Evolutionary conservation across 1,140 invertebrate species (phyloP).

Genomic region (Bombus impatiens): DNA sequence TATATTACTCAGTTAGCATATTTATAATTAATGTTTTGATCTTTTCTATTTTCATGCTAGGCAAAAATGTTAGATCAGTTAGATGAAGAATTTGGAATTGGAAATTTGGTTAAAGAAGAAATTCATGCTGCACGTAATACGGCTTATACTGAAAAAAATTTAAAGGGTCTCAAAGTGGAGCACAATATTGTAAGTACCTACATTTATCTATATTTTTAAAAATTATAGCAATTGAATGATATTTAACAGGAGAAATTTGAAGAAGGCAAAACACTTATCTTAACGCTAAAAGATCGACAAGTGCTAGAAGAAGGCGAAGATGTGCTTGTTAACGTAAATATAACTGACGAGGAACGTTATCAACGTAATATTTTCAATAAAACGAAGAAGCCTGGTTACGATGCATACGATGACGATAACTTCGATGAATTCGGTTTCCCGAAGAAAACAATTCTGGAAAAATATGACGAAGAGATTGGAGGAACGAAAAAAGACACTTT

Average conservation of each 20-base stretch:
- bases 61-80: constrained; percentile 97
- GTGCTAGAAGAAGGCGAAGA: constrained; percentile 94
- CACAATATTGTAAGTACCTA: constrained; percentile 87
- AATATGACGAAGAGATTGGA: constrained; percentile 98
- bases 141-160: constrained; percentile 87
- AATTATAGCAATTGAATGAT: constrained; percentile 2
- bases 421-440: constrained; percentile 91
- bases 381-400: constrained; percentile 91
- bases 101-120: constrained; percentile 91
- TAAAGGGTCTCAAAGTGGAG: constrained; percentile 93
- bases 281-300: constrained; percentile 97
- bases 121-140: constrained; percentile 84
- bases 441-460: constrained; percentile 88
- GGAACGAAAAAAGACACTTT: constrained; percentile 91
- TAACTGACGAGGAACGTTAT: constrained; percentile 96
- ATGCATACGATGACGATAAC: constrained; percentile 94
- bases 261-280: constrained; percentile 93
- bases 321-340: constrained; percentile 97
- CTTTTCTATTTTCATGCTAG: constrained; percentile 78
- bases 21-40: constrained; percentile 22
- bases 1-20: background rate
- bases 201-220: background rate
- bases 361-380: constrained; percentile 93
- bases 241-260: constrained; percentile 85
- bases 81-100: constrained; percentile 97